Conservation (phyloP, 2,113 vertebrate genomes). For the Fulica atra region DNA sequence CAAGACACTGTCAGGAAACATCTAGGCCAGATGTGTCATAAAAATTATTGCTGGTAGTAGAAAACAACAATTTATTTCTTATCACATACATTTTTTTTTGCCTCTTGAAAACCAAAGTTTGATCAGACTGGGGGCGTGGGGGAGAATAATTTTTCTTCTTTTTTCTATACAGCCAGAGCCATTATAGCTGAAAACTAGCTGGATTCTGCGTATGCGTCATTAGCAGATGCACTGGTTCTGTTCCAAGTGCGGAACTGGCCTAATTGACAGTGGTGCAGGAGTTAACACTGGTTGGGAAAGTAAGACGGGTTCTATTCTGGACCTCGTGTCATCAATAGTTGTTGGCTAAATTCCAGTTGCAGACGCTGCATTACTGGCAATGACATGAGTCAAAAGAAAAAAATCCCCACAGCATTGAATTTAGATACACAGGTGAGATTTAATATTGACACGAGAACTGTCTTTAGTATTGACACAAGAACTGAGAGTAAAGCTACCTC, state of each 20-base stretch:
- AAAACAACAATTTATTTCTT: not conserved
- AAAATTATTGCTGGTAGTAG: not conserved
- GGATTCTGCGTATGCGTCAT: not conserved
- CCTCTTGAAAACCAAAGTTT: not conserved
- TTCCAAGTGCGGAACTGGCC: not conserved
- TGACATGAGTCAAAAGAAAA: not conserved
- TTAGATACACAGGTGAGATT: not conserved
- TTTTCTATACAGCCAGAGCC: not conserved
- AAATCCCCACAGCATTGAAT: not conserved
- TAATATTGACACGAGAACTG: not conserved
- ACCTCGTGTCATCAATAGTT: slow-evolving; percentile 20
- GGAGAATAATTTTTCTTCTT: not conserved
- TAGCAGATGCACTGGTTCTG: not conserved
- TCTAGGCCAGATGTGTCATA: not conserved
- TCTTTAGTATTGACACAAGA: not conserved
- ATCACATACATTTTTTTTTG: not conserved
- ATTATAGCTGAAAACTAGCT: not conserved
- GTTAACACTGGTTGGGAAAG: not conserved
- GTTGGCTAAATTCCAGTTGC: slow-evolving; percentile 12
- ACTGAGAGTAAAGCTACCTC: not conserved
- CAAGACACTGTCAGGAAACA: not conserved
- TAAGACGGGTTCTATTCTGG: not conserved
- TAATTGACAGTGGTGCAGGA: not conserved
- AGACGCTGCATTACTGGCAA: not conserved
- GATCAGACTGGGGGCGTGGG: not conserved